These are phyloP conservation scores for Gastrophysa polygoni DNA, from an alignment of 2,888 invertebrate genomes.

Conservation along the genomic window DNA sequence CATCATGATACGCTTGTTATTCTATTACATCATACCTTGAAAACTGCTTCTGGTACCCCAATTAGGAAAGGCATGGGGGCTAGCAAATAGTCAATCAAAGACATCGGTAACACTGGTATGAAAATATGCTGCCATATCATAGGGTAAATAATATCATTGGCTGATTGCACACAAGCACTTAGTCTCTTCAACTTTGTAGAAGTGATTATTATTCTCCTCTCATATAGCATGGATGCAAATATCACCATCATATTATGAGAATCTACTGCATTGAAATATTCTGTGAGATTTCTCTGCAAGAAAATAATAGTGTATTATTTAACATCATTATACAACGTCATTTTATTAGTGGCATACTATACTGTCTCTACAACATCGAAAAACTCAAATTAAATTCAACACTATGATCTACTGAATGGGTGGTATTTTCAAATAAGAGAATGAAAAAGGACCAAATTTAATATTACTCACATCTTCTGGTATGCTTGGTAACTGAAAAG, in stretches of 20 bases:
- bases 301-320: neutral
- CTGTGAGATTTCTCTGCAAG: constrained; percentile 90
- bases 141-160: constrained; percentile 92
- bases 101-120: constrained; percentile 91
- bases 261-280: constrained; percentile 98
- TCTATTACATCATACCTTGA: constrained; percentile 73
- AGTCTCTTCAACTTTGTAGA: constrained; percentile 87
- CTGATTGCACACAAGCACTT: constrained; percentile 93
- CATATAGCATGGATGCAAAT: constrained; percentile 94
- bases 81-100: constrained; percentile 85
- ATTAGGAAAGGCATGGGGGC: constrained; percentile 99
- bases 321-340: no score
- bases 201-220: constrained; percentile 91
- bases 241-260: constrained; percentile 92
- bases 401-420: no score
- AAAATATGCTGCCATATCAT: constrained; percentile 99
- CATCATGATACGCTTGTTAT: no score
- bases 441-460: no score
- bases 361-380: no score
- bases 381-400: no score
- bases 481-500: constrained; percentile 88
- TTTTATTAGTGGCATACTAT: no score
- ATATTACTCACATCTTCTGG: constrained; percentile 86
- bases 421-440: no score
- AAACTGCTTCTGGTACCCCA: constrained; percentile 87